Evolutionary conservation across 2,113 vertebrate genomes (phyloP).

Genomic region (Nipponia nippon): DNA sequence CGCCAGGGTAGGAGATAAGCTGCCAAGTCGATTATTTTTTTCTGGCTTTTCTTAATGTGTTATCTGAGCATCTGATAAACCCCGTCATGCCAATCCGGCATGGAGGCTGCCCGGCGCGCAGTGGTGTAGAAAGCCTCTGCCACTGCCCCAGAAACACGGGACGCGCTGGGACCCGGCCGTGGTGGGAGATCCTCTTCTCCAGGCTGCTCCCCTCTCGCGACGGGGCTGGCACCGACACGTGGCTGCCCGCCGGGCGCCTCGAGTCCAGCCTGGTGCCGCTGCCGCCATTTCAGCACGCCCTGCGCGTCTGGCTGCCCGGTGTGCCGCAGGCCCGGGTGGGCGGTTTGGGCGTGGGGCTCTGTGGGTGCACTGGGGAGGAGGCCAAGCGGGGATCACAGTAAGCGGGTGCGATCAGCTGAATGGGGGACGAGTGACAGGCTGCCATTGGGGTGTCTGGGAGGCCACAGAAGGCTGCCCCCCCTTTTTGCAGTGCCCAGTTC

Average conservation of each 20-base stretch:
- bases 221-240: rapidly evolving
- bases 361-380: not conserved
- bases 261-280: rapidly evolving
- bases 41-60: not conserved
- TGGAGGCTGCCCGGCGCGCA: rapidly evolving
- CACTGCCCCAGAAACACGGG: rapidly evolving
- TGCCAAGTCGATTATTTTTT: not conserved
- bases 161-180: rapidly evolving
- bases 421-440: not conserved
- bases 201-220: rapidly evolving
- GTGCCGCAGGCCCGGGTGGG: not conserved
- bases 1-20: not conserved
- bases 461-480: not conserved
- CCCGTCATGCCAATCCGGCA: rapidly evolving
- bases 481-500: not conserved
- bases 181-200: not conserved
- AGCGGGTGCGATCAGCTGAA: not conserved
- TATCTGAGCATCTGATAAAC: not conserved
- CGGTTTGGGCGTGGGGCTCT: too few relatives aligned
- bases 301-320: rapidly evolving
- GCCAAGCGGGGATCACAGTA: rapidly evolving
- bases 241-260: rapidly evolving
- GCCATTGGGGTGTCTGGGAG: not conserved
- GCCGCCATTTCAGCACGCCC: not conserved
- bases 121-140: not conserved